phyloP scores from a whole-genome alignment of 1,140 invertebrate genomes.

The Euglossa dilemma region DNA sequence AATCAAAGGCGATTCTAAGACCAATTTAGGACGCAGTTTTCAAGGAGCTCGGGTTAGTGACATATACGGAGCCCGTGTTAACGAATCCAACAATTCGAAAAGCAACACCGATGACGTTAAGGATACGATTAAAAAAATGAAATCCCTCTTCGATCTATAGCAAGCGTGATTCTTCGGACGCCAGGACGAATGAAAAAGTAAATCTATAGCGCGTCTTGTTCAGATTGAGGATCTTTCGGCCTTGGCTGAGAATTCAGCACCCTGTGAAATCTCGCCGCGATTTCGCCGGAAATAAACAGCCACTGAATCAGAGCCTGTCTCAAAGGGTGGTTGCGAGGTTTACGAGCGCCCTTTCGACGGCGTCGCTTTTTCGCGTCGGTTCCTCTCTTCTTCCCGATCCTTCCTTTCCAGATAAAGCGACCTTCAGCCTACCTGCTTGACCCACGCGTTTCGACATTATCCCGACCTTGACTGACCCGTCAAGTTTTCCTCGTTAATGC shows the following conservation, averaged over 20 bases:
- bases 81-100: too few species aligned
- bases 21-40: too few species aligned
- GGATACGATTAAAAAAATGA: too few species aligned
- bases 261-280: neutral
- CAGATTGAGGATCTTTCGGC: neutral
- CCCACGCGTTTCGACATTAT: slow-evolving; percentile 19
- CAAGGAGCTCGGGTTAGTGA: too few species aligned
- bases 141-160: too few species aligned
- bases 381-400: neutral
- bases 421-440: neutral
- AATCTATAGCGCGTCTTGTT: neutral
- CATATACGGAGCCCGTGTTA: too few species aligned
- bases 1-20: too few species aligned
- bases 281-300: neutral
- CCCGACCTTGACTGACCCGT: neutral
- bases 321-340: neutral
- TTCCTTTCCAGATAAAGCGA: neutral
- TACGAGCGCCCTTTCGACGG: slow-evolving; percentile 24
- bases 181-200: too few species aligned
- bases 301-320: neutral
- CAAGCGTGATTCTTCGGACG: too few species aligned
- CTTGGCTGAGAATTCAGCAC: neutral
- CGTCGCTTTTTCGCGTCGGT: slow-evolving; percentile 37
- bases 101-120: too few species aligned
- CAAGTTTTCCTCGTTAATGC: neutral